Percentiles rank a stretch among this genome's conserved stretches.
phyloP scores from a whole-genome alignment of 2,113 vertebrate genomes.

The Elaphurus davidianus region DNA sequence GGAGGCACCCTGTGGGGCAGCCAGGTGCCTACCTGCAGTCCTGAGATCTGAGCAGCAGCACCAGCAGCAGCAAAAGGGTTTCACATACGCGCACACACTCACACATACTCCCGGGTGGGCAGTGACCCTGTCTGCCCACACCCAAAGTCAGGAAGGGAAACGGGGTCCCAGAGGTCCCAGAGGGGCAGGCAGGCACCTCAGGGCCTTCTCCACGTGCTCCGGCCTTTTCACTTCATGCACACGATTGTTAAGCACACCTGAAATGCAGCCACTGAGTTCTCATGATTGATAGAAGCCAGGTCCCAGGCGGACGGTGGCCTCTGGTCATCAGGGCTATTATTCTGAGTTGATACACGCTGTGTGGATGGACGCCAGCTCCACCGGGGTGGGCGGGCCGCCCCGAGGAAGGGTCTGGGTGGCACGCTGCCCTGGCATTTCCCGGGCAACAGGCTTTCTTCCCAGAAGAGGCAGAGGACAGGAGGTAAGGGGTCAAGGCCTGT shows the following conservation, averaged over 20 bases:
- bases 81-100: neutral
- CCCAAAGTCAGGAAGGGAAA: too few relatives aligned
- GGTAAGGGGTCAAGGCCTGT: neutral
- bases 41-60: neutral
- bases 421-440: neutral
- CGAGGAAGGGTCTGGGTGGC: neutral
- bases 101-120: neutral
- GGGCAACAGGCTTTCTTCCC: neutral
- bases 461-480: neutral
- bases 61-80: neutral
- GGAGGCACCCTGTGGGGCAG: neutral
- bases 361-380: neutral
- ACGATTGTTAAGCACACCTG: neutral
- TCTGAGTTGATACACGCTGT: rapidly evolving
- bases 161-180: neutral
- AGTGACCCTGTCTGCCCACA: neutral
- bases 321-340: rapidly evolving
- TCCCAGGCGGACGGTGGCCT: neutral
- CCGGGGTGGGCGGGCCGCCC: rapidly evolving
- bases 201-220: rapidly evolving
- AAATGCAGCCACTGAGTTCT: neutral
- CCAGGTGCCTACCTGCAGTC: neutral
- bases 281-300: rapidly evolving
- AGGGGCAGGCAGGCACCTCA: rapidly evolving
- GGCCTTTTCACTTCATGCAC: neutral